Conservation (phyloP, 2,797 vertebrate genomes). For the Phalloptychus januarius region DNA sequence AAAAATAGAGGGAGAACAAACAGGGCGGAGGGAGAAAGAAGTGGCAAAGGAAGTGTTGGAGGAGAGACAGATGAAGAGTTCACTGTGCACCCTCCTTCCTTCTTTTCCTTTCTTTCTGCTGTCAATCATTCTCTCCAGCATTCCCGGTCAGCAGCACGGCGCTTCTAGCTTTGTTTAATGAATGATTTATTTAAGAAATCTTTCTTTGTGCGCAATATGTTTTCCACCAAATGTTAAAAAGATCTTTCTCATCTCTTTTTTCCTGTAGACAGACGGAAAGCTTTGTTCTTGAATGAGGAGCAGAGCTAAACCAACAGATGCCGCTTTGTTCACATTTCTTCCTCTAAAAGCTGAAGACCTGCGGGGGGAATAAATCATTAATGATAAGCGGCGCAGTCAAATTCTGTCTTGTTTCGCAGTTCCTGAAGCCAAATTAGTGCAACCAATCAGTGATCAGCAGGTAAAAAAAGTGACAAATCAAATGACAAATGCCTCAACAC, state of each 20-base stretch:
- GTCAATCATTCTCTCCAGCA: constrained; percentile 35
- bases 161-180: constrained; percentile 12
- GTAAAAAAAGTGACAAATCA: neutral
- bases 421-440: neutral
- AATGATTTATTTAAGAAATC: constrained; percentile 10
- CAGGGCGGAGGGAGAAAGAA: constrained; percentile 48
- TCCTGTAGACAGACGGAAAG: neutral
- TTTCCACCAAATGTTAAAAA: neutral
- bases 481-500: neutral
- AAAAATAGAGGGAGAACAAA: constrained; percentile 48
- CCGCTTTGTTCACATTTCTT: neutral
- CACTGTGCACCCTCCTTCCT: constrained; percentile 10
- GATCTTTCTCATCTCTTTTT: constrained; percentile 4
- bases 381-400: too few species aligned
- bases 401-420: neutral
- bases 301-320: constrained; percentile 5
- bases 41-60: constrained; percentile 37
- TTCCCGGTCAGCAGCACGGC: constrained; percentile 4
- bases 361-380: neutral
- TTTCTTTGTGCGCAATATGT: neutral
- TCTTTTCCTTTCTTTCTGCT: constrained; percentile 13
- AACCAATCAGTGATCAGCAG: neutral
- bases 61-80: constrained; percentile 41
- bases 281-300: neutral
- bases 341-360: neutral